Conservation (phyloP, 2,888 invertebrate species). For the Cryptosula pallasiana region DNA sequence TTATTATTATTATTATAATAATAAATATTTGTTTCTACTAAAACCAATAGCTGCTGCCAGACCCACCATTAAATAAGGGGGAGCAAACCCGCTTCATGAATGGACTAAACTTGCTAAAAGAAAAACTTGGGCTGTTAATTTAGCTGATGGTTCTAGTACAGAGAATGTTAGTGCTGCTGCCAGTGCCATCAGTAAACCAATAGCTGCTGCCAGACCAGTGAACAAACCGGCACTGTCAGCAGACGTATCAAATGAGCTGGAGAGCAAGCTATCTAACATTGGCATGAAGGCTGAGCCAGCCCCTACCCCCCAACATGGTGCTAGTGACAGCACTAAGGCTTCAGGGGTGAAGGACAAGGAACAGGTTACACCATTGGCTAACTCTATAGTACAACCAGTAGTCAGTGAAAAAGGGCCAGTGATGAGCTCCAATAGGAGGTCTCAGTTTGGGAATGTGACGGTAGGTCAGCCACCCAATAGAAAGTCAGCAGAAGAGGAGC, state of each 20-base stretch:
- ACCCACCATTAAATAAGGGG: too few species aligned
- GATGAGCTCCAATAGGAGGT: background rate
- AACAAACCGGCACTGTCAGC: background rate
- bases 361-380: background rate
- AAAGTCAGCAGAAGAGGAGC: background rate
- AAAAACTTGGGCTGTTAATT: background rate
- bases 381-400: background rate
- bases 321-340: background rate
- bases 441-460: background rate
- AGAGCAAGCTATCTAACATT: background rate
- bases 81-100: background rate
- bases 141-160: background rate
- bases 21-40: too few species aligned
- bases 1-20: too few species aligned
- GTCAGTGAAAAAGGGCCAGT: background rate
- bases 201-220: background rate
- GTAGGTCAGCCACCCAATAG: background rate
- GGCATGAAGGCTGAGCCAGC: background rate
- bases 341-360: background rate
- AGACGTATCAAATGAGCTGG: background rate
- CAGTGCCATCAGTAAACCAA: background rate
- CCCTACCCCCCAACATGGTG: background rate
- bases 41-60: too few species aligned
- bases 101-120: slow-evolving; percentile 9
- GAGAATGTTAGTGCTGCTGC: background rate